phyloP scores from a whole-genome alignment of 2,888 invertebrate species.

The Hyalella azteca region DNA sequence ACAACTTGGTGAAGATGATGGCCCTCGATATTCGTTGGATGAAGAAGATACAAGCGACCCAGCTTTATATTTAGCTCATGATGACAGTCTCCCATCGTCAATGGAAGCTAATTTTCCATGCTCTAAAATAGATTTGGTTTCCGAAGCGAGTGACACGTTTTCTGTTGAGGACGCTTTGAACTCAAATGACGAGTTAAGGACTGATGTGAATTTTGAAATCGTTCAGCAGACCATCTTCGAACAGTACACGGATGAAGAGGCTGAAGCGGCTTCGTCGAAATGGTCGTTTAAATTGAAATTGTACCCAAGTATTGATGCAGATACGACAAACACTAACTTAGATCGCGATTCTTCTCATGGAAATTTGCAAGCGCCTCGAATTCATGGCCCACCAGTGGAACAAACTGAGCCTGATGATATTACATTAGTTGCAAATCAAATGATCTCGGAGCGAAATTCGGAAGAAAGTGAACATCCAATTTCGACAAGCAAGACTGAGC shows the following conservation, averaged over 20 bases:
- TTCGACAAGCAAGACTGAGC: too few species aligned
- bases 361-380: too few species aligned
- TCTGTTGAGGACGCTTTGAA: background rate
- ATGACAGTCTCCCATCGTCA: constrained; percentile 11
- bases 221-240: constrained; percentile 11
- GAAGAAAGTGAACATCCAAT: too few species aligned
- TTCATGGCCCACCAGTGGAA: too few species aligned
- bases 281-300: constrained; percentile 12
- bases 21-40: background rate
- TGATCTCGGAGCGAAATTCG: too few species aligned
- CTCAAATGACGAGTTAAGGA: background rate
- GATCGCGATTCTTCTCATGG: too few species aligned
- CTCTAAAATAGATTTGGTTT: background rate
- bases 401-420: too few species aligned
- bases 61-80: background rate
- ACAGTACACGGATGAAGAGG: constrained; percentile 18
- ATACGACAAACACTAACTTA: too few species aligned
- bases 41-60: background rate
- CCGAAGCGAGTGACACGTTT: constrained; percentile 14
- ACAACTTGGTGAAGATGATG: too few species aligned
- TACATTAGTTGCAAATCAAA: too few species aligned
- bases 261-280: background rate
- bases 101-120: background rate
- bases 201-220: background rate
- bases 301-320: background rate